Conservation (phyloP, 2,888 invertebrate genomes). For the Nomada hirtipes region DNA sequence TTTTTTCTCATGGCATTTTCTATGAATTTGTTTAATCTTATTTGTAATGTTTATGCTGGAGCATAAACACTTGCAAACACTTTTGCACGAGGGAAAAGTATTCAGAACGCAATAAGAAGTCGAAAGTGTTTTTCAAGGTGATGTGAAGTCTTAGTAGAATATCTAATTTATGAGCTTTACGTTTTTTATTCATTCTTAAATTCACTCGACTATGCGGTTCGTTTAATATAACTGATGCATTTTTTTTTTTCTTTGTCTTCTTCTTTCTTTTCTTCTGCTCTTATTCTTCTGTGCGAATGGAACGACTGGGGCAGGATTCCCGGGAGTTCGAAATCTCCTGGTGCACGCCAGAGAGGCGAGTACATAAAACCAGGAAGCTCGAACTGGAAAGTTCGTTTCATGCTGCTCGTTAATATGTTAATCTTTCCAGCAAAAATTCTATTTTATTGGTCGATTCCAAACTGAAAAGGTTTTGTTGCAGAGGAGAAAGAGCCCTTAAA, state of each 20-base stretch:
- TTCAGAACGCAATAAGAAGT: no score
- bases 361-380: constrained; percentile 19
- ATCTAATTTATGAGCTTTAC: no score
- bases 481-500: constrained; percentile 13
- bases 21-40: neutral
- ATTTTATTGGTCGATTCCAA: constrained; percentile 31
- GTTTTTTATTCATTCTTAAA: no score
- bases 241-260: neutral
- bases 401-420: constrained; percentile 51
- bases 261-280: neutral
- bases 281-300: neutral
- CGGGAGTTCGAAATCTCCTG: constrained; percentile 13
- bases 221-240: neutral
- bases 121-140: no score
- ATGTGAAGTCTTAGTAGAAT: no score
- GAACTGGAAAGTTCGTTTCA: constrained; percentile 35
- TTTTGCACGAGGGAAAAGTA: no score
- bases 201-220: neutral
- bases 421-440: constrained; percentile 42
- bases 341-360: neutral
- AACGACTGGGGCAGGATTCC: neutral
- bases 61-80: no score
- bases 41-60: neutral
- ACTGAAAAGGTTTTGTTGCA: neutral
- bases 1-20: no score